These are phyloP conservation scores for Hyperopisus bebe DNA, from an alignment of 2,113 vertebrate genomes.

Conservation along the genomic window DNA sequence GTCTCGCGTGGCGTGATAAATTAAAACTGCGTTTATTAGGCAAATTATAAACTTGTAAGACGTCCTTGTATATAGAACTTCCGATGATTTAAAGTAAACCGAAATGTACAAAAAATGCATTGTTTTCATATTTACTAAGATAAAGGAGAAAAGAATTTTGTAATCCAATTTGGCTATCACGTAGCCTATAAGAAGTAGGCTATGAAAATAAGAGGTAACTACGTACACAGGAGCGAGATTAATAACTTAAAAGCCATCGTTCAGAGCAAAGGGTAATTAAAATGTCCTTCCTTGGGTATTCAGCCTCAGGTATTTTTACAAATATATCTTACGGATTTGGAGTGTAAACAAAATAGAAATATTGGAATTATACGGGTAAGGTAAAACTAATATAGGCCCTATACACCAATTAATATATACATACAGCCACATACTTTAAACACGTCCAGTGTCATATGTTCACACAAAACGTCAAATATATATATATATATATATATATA, in stretches of 20 bases:
- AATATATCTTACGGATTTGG: neutral
- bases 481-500: too few relatives aligned
- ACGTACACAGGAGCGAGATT: neutral
- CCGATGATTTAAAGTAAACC: neutral
- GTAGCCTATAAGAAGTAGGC: neutral
- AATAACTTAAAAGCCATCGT: neutral
- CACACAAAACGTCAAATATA: neutral
- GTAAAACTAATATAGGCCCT: neutral
- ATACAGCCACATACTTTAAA: neutral
- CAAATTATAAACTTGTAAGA: neutral
- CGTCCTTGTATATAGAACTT: neutral
- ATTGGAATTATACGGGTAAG: neutral
- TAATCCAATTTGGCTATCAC: neutral
- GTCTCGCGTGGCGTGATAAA: neutral
- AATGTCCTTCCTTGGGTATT: neutral
- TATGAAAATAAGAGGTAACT: neutral
- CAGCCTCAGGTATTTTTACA: neutral
- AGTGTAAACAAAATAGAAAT: neutral
- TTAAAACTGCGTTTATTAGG: neutral
- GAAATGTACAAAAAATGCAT: neutral
- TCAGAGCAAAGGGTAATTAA: neutral
- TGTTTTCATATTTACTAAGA: neutral
- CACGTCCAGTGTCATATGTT: neutral
- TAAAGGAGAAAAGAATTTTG: neutral
- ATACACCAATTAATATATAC: neutral